phyloP scores from a whole-genome alignment of 2,888 invertebrate genomes.

The Papilio protenor region DNA sequence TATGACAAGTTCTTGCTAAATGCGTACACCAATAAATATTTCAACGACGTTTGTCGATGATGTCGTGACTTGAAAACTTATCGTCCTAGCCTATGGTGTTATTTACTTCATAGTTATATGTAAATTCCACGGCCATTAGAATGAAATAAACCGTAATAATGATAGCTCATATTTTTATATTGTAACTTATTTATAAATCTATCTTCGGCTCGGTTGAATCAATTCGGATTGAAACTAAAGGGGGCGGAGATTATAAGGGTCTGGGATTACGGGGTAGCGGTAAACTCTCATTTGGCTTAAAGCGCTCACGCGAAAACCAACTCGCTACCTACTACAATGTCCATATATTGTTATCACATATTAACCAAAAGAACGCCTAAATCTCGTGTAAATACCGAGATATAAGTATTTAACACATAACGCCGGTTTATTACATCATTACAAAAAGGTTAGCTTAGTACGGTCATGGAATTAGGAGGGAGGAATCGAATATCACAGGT shows the following conservation, averaged over 20 bases:
- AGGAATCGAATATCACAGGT: too few species aligned
- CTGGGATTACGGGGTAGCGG: constrained; percentile 44
- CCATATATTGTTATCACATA: constrained; percentile 25
- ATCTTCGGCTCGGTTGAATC: constrained; percentile 28
- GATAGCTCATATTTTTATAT: constrained; percentile 3
- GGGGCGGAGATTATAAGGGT: constrained; percentile 48
- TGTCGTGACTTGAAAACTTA: constrained; percentile 8
- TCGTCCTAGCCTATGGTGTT: background rate
- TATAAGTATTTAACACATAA: background rate
- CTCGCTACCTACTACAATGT: constrained; percentile 28
- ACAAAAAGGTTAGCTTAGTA: too few species aligned
- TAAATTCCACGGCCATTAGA: background rate
- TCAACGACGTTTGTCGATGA: constrained; percentile 6
- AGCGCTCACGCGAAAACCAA: constrained; percentile 46
- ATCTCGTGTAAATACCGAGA: background rate
- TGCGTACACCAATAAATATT: constrained; percentile 30
- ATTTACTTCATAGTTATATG: background rate
- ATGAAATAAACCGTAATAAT: background rate
- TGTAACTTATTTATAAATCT: background rate
- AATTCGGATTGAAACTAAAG: constrained; percentile 43
- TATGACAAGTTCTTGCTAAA: constrained; percentile 23
- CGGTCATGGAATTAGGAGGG: too few species aligned
- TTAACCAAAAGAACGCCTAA: constrained; percentile 1
- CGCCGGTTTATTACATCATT: too few species aligned
- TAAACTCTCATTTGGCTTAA: constrained; percentile 49